Base-by-base conservation (phyloP, 2,888 invertebrate species). In the Melieria crassipennis region DNA sequence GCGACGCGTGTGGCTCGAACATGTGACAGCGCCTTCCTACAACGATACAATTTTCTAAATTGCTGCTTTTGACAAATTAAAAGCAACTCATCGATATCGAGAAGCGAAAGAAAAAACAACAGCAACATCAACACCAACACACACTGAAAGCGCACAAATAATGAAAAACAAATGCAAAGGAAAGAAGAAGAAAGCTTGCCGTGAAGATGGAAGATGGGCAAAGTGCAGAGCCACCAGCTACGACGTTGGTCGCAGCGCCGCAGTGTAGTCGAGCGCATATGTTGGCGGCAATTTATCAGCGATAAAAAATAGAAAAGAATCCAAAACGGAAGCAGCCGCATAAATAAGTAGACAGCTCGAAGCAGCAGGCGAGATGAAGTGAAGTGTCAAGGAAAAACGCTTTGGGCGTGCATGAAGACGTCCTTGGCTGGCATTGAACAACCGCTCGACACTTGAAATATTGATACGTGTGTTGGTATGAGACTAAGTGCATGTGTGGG, bases 51-150 rank as follows among this genome's bases (percentile, higher is more conserved):
- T 50, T 64, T 64, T 7, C 10, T 50, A 64, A 7, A 45, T 13
- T 63, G 10, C 50, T 61, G 65, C 65, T 48, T 65, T 69, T 57
- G 50, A 61, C 56, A 69, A 52, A 68, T 56, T 68, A 64, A 56
- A 65, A 61, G 62, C 30, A 62, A 61, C 43, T 46, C 55, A 71
- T 71, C 63, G 71, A 62, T 71, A 63, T 63, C n/a, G 43, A 16
- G 7, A 9, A 63, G 7, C 11, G 6, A 16, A 16, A 63, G 11
- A 13, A 47, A 50, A 7, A 50, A 50, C 50, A 48, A 48, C 50
- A 48, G 0, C 50, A 50, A 50, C 50, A 50, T 1, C 52, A 9
- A 52, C 52, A 52, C 11, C 52, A 52, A 52, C 52, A 4, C 6
- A 11, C 13, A 11, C 1, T 6, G 11, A 5, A 13, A 5, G 11